These are phyloP conservation scores for Amphiprion clarkii DNA, from an alignment of 2,797 vertebrate species.

Conservation along the genomic window DNA sequence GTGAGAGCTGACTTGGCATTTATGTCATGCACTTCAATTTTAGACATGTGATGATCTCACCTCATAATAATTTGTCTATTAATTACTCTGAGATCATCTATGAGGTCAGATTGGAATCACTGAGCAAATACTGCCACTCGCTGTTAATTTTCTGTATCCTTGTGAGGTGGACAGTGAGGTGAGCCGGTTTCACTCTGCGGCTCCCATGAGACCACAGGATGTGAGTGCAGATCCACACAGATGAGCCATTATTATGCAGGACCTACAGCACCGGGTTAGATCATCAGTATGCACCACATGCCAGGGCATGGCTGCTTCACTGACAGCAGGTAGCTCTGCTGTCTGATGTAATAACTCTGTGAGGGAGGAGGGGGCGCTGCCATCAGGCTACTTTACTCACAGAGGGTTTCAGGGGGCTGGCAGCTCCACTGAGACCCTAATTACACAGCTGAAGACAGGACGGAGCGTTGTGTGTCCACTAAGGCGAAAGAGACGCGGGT, in stretches of 20 bases:
- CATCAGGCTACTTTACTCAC: constrained; percentile 50
- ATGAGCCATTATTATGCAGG: constrained; percentile 50
- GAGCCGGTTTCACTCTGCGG: constrained; percentile 5
- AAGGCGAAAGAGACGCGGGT: constrained; percentile 13
- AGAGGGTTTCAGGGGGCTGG: constrained; percentile 25
- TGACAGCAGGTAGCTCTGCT: constrained; percentile 56
- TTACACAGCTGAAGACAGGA: constrained; percentile 43
- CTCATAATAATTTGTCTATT: constrained; percentile 18
- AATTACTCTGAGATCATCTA: constrained; percentile 23
- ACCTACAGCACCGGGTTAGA: constrained; percentile 53
- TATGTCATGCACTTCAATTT: not conserved
- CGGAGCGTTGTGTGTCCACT: constrained; percentile 23
- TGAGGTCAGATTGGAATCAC: constrained; percentile 11
- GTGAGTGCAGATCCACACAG: constrained; percentile 43
- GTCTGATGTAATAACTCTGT: constrained; percentile 60
- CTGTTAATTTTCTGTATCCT: constrained; percentile 15
- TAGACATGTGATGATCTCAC: constrained; percentile 13
- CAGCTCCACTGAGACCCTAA: constrained; percentile 49
- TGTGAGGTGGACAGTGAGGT: constrained; percentile 19
- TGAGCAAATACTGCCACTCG: constrained; percentile 11
- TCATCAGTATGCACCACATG: constrained; percentile 77
- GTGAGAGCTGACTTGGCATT: not conserved
- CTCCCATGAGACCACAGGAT: constrained; percentile 38
- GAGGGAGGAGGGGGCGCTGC: constrained; percentile 36
- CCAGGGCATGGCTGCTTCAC: constrained; percentile 51